These are phyloP conservation scores for Panthera tigris DNA, from an alignment of 2,113 vertebrate species.

Conservation along the genomic window DNA sequence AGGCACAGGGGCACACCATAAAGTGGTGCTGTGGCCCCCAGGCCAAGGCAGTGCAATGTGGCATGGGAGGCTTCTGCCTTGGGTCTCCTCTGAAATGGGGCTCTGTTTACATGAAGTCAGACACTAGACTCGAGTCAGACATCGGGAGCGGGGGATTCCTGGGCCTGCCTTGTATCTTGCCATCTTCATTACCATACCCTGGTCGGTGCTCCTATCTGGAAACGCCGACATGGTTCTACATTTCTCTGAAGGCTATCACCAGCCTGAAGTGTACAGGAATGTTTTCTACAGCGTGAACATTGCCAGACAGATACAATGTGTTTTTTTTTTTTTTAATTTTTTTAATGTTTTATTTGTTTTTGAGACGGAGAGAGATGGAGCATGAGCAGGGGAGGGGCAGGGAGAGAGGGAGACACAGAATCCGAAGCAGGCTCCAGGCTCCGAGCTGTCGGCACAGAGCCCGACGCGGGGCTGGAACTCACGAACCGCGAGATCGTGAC, in stretches of 20 bases:
- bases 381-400: too few relatives aligned
- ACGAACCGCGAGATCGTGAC: too few relatives aligned
- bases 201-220: not conserved
- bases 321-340: too few relatives aligned
- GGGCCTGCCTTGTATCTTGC: not conserved
- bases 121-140: too few relatives aligned
- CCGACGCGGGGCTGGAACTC: too few relatives aligned
- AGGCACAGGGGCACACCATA: accelerated
- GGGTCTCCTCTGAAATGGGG: not conserved
- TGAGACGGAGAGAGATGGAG: too few relatives aligned
- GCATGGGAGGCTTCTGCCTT: accelerated
- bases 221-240: accelerated
- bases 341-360: too few relatives aligned
- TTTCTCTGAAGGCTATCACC: not conserved
- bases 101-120: not conserved
- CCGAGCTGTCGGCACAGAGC: too few relatives aligned
- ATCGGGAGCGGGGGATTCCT: not conserved
- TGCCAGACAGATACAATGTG: not conserved
- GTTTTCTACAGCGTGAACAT: accelerated
- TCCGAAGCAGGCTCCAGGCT: too few relatives aligned
- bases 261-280: accelerated
- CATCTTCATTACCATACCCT: too few relatives aligned
- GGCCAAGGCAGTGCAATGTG: accelerated
- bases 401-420: too few relatives aligned
- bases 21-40: not conserved